Conservation (phyloP, 2,113 vertebrate species). For the Cyanistes caeruleus region DNA sequence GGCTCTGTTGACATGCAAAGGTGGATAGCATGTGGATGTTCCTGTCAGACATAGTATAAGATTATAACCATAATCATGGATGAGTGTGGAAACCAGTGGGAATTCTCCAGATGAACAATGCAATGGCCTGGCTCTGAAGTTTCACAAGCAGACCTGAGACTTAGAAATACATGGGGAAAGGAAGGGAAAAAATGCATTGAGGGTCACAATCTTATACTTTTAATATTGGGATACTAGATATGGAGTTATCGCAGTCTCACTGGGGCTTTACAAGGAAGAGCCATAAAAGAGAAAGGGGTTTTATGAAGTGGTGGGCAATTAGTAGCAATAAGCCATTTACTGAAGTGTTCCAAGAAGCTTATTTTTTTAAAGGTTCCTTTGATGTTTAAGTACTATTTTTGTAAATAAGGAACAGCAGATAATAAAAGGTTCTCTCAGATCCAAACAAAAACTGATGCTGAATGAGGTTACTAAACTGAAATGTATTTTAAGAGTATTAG, state of each 20-base stretch:
- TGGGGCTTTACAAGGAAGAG: not conserved
- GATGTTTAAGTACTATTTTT: not conserved
- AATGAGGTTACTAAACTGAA: not conserved
- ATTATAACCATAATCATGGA: not conserved
- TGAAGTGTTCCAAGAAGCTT: not conserved
- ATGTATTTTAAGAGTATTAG: not conserved
- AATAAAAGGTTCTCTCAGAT: not conserved
- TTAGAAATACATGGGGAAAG: not conserved
- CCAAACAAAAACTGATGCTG: not conserved
- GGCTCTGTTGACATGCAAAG: not conserved
- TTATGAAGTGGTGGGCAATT: not conserved
- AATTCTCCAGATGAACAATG: not conserved
- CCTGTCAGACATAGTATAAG: not conserved
- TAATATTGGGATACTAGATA: not conserved
- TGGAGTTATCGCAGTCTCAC: not conserved
- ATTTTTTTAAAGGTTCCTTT: not conserved
- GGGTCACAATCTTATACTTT: not conserved
- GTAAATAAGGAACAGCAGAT: not conserved
- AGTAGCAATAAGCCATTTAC: not conserved
- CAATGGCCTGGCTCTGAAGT: not conserved
- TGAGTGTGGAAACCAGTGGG: not conserved
- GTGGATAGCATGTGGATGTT: fast-evolving
- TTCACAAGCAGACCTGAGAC: not conserved
- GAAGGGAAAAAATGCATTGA: not conserved
- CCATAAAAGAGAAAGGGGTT: not conserved